These are phyloP conservation scores for Triplophysa bombifrons DNA, from an alignment of 2,797 vertebrate genomes.

Conservation along the genomic window DNA sequence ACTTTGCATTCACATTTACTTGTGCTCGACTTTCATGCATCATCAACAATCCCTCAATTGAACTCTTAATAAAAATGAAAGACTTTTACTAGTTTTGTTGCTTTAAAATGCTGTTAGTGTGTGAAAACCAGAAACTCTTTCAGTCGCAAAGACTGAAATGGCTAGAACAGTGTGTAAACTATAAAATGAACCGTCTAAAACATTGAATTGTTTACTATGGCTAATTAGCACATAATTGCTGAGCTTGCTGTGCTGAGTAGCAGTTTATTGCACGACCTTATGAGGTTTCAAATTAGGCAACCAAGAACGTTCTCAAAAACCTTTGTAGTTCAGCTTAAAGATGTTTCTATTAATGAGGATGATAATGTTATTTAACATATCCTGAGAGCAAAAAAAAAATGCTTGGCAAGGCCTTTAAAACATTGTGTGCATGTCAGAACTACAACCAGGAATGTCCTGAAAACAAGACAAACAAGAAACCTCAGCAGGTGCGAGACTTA, in stretches of 20 bases:
- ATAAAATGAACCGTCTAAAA: slow-evolving; percentile 45
- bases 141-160: not conserved
- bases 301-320: slow-evolving; percentile 27
- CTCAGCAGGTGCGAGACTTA: slow-evolving; percentile 43
- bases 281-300: slow-evolving; percentile 37
- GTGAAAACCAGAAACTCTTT: not conserved
- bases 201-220: slow-evolving; percentile 33
- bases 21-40: not conserved
- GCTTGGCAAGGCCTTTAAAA: slow-evolving; percentile 39
- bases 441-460: slow-evolving; percentile 29
- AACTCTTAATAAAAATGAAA: not conserved
- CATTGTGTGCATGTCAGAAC: slow-evolving; percentile 39
- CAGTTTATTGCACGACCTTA: slow-evolving; percentile 43
- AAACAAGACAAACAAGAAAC: slow-evolving; percentile 33
- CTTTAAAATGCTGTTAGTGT: not conserved
- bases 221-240: slow-evolving; percentile 41
- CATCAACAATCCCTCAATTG: not conserved
- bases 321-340: slow-evolving; percentile 28
- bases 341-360: slow-evolving; percentile 40
- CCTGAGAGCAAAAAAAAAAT: slow-evolving; percentile 43
- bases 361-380: slow-evolving; percentile 48
- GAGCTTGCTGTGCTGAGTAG: slow-evolving; percentile 36
- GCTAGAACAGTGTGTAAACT: slow-evolving; percentile 18
- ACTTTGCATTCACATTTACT: too few relatives aligned
- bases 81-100: not conserved